Evolutionary conservation across 2,797 vertebrate genomes (phyloP).

Genomic region (Crossoptilon crossoptilon): DNA sequence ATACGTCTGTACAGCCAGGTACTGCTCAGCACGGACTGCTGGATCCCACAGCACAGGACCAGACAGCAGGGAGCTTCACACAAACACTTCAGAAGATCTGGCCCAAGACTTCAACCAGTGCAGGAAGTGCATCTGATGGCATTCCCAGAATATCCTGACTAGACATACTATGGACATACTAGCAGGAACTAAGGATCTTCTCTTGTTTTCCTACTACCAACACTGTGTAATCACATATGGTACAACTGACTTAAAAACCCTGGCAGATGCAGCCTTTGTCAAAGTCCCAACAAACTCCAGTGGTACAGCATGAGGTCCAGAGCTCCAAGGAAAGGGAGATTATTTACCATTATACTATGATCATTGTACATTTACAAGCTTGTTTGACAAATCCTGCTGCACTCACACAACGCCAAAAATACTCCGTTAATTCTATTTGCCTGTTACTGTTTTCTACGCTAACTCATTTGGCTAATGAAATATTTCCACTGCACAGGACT

Average conservation of each 20-base stretch:
- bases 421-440: not conserved
- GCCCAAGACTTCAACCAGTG: not conserved
- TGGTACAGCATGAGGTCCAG: not conserved
- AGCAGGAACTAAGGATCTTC: not conserved
- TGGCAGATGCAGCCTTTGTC: accelerated
- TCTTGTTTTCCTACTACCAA: not conserved
- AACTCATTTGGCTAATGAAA: not conserved
- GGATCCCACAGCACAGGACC: not conserved
- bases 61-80: not conserved
- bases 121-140: not conserved
- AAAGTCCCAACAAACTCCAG: not conserved
- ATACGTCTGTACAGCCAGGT: not conserved
- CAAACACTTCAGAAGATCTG: accelerated
- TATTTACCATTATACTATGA: not conserved
- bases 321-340: not conserved
- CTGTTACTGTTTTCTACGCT: not conserved
- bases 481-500: not conserved
- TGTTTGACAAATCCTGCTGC: not conserved
- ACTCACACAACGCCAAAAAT: not conserved
- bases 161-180: not conserved
- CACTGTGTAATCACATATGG: no score
- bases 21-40: not conserved
- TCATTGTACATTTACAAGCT: not conserved
- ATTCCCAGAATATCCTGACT: not conserved
- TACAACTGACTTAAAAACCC: not conserved